Evolutionary conservation across 2,888 invertebrate species (phyloP).

Genomic region (Microplitis manilae): DNA sequence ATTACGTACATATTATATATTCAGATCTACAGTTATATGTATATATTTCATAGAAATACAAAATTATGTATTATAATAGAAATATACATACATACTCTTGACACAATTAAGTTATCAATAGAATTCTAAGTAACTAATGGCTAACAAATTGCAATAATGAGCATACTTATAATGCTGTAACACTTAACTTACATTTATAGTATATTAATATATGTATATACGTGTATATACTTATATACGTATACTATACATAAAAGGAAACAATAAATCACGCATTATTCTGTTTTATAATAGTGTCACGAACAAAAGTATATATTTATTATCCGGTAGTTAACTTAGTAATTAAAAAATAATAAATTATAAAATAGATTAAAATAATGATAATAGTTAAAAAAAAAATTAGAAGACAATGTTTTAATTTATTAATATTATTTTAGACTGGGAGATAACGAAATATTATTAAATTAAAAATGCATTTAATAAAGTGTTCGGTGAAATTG

Average conservation of each 20-base stretch:
- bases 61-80: not conserved
- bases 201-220: not conserved
- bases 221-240: not conserved
- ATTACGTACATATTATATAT: not conserved
- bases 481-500: slow-evolving; percentile 42
- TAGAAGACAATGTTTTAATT: slow-evolving; percentile 22
- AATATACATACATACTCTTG: not conserved
- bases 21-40: not conserved
- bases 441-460: not conserved
- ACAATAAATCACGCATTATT: slow-evolving; percentile 11
- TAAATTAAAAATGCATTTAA: slow-evolving; percentile 49
- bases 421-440: slow-evolving; percentile 4
- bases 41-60: not conserved
- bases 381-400: slow-evolving; percentile 6
- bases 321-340: slow-evolving; percentile 6
- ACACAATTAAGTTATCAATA: not conserved
- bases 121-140: slow-evolving; percentile 32
- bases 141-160: slow-evolving; percentile 35
- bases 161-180: slow-evolving; percentile 1
- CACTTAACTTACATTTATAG: not conserved
- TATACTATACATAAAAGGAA: not conserved
- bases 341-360: not conserved
- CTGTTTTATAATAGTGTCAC: slow-evolving; percentile 18
- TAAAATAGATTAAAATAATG: slow-evolving; percentile 28
- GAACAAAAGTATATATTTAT: slow-evolving; percentile 11